Evolutionary conservation across 2,888 invertebrate species (phyloP).

Genomic region (Abrostola tripartita): DNA sequence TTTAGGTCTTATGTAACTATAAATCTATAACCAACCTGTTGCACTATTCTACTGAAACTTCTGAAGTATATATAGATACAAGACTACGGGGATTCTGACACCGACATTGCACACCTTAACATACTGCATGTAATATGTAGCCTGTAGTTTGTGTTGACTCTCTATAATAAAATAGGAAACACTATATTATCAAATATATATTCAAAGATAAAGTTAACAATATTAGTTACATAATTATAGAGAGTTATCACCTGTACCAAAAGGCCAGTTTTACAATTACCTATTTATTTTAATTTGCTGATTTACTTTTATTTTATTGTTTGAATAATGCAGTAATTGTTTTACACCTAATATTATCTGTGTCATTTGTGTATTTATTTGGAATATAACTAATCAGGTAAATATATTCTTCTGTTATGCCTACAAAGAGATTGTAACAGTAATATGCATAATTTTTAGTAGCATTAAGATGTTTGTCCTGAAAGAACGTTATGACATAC

Average conservation of each 20-base stretch:
- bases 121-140: neutral
- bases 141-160: neutral
- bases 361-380: too few species aligned
- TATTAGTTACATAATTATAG: neutral
- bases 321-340: too few species aligned
- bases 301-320: neutral
- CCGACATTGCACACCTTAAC: too few species aligned
- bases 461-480: too few species aligned
- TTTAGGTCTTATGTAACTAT: neutral
- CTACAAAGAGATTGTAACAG: too few species aligned
- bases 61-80: too few species aligned
- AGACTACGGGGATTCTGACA: too few species aligned
- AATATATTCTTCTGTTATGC: too few species aligned
- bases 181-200: neutral
- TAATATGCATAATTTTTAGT: too few species aligned
- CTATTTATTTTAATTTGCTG: slow-evolving; percentile 4
- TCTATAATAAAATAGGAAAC: neutral
- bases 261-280: slow-evolving; percentile 2
- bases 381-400: too few species aligned
- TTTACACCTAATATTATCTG: too few species aligned
- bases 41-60: neutral
- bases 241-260: slow-evolving; percentile 2
- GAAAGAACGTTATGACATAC: too few species aligned
- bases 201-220: neutral
- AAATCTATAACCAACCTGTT: neutral